phyloP scores from a whole-genome alignment of 37 sponge, comb jelly and placozoan species.

The Theonella swinhoei region DNA sequence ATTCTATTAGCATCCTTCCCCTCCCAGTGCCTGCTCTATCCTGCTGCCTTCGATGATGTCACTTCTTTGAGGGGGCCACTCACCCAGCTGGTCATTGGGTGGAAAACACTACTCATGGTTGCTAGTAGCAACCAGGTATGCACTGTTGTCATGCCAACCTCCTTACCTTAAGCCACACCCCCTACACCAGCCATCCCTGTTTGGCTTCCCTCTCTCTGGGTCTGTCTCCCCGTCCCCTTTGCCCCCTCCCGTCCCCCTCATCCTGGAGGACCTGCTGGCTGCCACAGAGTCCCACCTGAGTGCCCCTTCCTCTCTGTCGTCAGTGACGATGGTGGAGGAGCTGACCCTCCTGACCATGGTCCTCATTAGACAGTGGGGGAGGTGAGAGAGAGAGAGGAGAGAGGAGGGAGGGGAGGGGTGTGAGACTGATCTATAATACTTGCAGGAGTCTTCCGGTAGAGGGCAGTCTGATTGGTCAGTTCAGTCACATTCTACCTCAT shows the following conservation, averaged over 20 bases:
- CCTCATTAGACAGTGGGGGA: constrained; percentile 48
- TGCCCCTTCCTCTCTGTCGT: background rate
- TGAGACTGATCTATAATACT: no score
- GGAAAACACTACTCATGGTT: constrained; percentile 46
- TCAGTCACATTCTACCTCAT: background rate
- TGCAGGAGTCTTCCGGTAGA: constrained; percentile 1
- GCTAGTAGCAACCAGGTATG: constrained; percentile 30
- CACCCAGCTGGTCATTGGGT: constrained; percentile 36
- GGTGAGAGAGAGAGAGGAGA: no score
- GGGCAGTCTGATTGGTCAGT: background rate
- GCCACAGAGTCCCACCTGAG: constrained; percentile 36
- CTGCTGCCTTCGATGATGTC: background rate
- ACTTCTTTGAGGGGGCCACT: no score
- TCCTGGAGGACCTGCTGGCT: constrained; percentile 12
- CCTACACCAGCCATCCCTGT: background rate
- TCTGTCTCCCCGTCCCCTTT: background rate
- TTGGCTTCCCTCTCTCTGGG: background rate
- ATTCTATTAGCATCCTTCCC: background rate
- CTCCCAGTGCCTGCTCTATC: constrained; percentile 18
- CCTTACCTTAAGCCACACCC: background rate
- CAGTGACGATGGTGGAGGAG: constrained; percentile 45
- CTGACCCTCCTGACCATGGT: constrained; percentile 48
- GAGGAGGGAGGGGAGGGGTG: no score
- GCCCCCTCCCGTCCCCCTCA: background rate
- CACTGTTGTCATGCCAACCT: background rate